A percentile compares a stretch with the other conserved stretches of the same genome.
Evolutionary conservation across 2,113 vertebrate genomes (phyloP).

Genomic region (Manacus vitellinus): DNA sequence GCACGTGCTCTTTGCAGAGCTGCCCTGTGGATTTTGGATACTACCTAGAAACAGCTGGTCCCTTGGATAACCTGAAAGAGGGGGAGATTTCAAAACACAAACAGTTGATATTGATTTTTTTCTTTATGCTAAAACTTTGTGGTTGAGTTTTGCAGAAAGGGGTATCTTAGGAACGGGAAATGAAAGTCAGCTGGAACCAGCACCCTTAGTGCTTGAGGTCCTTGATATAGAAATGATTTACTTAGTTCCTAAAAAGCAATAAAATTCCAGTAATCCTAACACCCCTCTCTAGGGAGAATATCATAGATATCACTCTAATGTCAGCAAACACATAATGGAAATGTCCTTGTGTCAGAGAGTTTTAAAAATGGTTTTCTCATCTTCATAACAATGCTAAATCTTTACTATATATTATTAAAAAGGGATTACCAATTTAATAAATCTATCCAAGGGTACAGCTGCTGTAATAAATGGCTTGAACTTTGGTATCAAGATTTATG

Average conservation of each 20-base stretch:
- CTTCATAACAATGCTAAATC: slow-evolving; percentile 68
- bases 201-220: background rate
- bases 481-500: slow-evolving; percentile 53
- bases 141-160: background rate
- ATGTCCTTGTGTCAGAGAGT: slow-evolving; percentile 28
- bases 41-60: background rate
- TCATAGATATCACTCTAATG: slow-evolving; percentile 27
- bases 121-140: background rate
- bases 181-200: background rate
- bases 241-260: slow-evolving; percentile 52
- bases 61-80: background rate
- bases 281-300: background rate
- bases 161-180: background rate
- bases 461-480: slow-evolving; percentile 55
- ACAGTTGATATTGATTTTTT: background rate
- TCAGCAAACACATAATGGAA: slow-evolving; percentile 66
- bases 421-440: slow-evolving; percentile 63
- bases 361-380: slow-evolving; percentile 58
- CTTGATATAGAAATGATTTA: slow-evolving; percentile 23
- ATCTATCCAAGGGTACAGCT: slow-evolving; percentile 50
- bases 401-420: slow-evolving; percentile 66
- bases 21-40: background rate
- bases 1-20: background rate
- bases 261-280: slow-evolving; percentile 46
- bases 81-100: background rate